Base-by-base conservation (phyloP, 2,888 invertebrate genomes). In the Linnaemya tessellans region DNA sequence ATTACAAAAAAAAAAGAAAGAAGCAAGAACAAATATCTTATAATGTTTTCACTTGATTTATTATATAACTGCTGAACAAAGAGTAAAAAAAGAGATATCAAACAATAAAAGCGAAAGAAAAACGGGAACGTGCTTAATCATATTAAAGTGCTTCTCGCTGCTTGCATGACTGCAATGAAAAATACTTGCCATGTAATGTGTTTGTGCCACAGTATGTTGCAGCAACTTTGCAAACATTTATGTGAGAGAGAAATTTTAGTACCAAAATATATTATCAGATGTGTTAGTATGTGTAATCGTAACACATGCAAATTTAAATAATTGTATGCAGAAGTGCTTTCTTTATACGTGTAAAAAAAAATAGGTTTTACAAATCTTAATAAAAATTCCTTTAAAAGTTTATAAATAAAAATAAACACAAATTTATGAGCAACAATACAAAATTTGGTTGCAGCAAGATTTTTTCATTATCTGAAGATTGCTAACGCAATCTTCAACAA, bases 1-100 rank as follows among this genome's bases (percentile, higher is more conserved):
- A 22, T 58, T 18, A 4, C 18, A 18, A 49, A 15, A 15, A 46
- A 46, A 15, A 49, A n/a, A 79, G 51, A 73, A 49, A 15, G 5
- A 15, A 46, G n/a, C n/a, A 18, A 79, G 51, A 73, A n/a, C n/a
- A n/a, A 78, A 79, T 70, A 56, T 71, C 43, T 41, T 80, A 70
- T 65, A 80, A 75, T 84, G 74, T 75, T 80, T 84, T 51, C 70
- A 75, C 35, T 70, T 84, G 84, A 84, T 84, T 84, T 84, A 80
- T 84, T 74, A 62, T 62, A 30, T 41, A 74, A 75, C 74, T 84
- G 73, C 58, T 65, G 13, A 62, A 80, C 56, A 70, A 58, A 56
- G 38, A 62, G 64, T 35, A 35, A 73, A 58, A 73, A 74, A 13
- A 41, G 4, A 41, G 10, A 84, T 22, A 35, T 49, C 46, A 58